Conservation (phyloP, 2,888 invertebrate genomes). For the Lycaena phlaeas region DNA sequence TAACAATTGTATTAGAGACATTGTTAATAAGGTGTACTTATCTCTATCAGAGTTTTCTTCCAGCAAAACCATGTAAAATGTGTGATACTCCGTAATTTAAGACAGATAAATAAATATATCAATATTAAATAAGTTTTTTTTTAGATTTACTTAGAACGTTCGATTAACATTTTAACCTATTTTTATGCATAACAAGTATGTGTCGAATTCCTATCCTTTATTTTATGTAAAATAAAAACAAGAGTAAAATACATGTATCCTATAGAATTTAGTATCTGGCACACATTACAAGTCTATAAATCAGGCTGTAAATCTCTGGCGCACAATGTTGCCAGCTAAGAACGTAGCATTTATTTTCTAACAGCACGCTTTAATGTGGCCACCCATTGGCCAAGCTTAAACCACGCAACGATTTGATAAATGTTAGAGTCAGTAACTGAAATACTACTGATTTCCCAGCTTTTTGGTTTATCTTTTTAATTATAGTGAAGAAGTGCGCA, state of each 20-base stretch:
- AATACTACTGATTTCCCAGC: constrained; percentile 7
- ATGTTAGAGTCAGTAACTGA: constrained; percentile 6
- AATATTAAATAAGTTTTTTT: too few species aligned
- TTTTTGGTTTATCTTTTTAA: constrained; percentile 8
- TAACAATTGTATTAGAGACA: too few species aligned
- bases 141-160: too few species aligned
- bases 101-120: too few species aligned
- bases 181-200: too few species aligned
- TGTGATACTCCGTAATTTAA: too few species aligned
- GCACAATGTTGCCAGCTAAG: constrained; percentile 12
- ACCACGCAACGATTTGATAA: constrained; percentile 9
- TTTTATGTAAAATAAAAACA: constrained; percentile 2
- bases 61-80: too few species aligned
- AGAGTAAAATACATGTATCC: constrained; percentile 2
- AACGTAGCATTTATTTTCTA: constrained; percentile 16
- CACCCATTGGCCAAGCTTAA: constrained; percentile 10
- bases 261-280: constrained; percentile 16
- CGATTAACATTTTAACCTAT: too few species aligned
- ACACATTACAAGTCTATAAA: constrained; percentile 22
- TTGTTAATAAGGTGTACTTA: too few species aligned
- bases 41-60: too few species aligned
- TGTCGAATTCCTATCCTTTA: too few species aligned
- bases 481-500: too few species aligned
- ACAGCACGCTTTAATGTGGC: constrained; percentile 10
- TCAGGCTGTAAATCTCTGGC: constrained; percentile 21